phyloP scores from a whole-genome alignment of 2,888 invertebrate genomes.

The Oxycera nigricornis region DNA sequence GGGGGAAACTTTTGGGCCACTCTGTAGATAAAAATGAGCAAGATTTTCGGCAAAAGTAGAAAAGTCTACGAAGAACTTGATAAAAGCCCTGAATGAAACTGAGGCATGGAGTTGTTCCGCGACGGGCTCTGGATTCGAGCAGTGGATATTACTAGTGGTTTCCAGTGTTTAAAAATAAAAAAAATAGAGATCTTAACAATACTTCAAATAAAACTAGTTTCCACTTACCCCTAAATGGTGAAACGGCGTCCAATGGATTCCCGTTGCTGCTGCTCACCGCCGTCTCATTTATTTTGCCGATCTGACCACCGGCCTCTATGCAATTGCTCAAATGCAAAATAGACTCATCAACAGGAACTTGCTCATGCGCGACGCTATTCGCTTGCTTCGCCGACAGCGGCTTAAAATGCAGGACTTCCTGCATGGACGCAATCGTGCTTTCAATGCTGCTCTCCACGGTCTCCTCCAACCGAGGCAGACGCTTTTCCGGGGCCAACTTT shows the following conservation, averaged over 20 bases:
- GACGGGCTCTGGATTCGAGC: too few species aligned
- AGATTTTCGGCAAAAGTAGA: too few species aligned
- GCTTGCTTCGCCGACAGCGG: slow-evolving; percentile 43
- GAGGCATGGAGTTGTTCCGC: too few species aligned
- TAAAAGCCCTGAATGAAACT: too few species aligned
- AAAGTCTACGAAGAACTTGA: too few species aligned
- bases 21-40: too few species aligned
- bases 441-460: slow-evolving; percentile 44
- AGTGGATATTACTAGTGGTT: too few species aligned
- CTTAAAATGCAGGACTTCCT: slow-evolving; percentile 49
- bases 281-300: too few species aligned
- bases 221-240: slow-evolving; percentile 58
- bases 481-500: background rate
- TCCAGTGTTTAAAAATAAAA: too few species aligned
- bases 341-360: slow-evolving; percentile 37
- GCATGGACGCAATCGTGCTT: slow-evolving; percentile 46
- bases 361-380: background rate
- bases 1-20: too few species aligned
- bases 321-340: slow-evolving; percentile 43
- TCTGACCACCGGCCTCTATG: too few species aligned
- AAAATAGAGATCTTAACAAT: too few species aligned
- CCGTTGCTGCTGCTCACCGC: background rate
- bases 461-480: background rate
- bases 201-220: background rate
- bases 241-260: slow-evolving; percentile 39